These are phyloP conservation scores for Aulostomus chinensis DNA, from an alignment of 2,797 vertebrate species.

Conservation along the genomic window DNA sequence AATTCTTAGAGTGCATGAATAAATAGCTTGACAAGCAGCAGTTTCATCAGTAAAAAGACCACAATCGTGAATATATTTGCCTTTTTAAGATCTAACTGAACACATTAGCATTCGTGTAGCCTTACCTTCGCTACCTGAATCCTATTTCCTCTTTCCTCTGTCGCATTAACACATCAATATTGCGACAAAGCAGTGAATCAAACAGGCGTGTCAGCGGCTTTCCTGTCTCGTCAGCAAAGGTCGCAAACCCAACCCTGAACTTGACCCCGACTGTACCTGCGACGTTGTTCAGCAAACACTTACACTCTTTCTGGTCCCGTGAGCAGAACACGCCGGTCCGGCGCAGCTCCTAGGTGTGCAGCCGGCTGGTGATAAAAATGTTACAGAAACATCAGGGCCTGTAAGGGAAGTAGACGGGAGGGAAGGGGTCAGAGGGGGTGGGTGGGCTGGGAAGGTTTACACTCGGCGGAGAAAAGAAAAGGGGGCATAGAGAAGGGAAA, in stretches of 20 bases:
- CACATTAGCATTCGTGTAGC: too few species aligned
- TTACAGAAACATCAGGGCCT: slow-evolving; percentile 52
- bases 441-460: slow-evolving; percentile 39
- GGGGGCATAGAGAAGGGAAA: slow-evolving; percentile 17
- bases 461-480: slow-evolving; percentile 50
- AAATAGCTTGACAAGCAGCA: too few species aligned
- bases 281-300: slow-evolving; percentile 25
- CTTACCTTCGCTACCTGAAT: too few species aligned
- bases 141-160: too few species aligned
- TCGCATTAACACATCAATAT: slow-evolving; percentile 17
- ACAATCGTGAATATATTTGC: too few species aligned
- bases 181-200: slow-evolving; percentile 23
- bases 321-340: slow-evolving; percentile 26
- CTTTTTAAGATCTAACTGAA: too few species aligned
- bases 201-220: slow-evolving; percentile 1
- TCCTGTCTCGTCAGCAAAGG: slow-evolving; percentile 35
- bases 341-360: slow-evolving; percentile 41
- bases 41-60: too few species aligned
- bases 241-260: too few species aligned
- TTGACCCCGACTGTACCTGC: slow-evolving; percentile 37
- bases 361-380: slow-evolving; percentile 50
- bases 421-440: neutral
- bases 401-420: slow-evolving; percentile 37
- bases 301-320: slow-evolving; percentile 27
- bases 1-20: too few species aligned